Conservation (phyloP, 1,140 invertebrate genomes). For the Platorchestia sp. region DNA sequence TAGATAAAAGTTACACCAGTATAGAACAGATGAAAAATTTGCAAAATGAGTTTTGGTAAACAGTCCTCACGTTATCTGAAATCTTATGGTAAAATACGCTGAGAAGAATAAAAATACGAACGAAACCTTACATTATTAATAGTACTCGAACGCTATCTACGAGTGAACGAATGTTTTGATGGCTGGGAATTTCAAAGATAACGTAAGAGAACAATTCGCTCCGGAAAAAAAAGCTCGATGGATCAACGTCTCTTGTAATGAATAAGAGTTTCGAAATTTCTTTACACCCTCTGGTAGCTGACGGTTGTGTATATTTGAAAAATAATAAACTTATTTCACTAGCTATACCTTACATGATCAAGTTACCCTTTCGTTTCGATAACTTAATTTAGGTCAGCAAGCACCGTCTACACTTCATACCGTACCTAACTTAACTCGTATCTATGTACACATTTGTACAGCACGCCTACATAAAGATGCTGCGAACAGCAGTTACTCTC, state of each 20-base stretch:
- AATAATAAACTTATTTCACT: not conserved
- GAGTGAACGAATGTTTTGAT: not conserved
- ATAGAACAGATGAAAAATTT: not conserved
- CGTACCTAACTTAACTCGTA: constrained; percentile 12
- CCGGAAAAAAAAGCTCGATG: not conserved
- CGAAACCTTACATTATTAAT: not conserved
- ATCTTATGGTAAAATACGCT: not conserved
- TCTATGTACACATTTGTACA: constrained; percentile 51
- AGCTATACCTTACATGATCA: not conserved
- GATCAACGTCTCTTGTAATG: not conserved
- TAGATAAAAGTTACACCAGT: not conserved
- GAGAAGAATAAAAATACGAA: not conserved
- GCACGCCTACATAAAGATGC: not conserved
- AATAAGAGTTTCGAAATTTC: not conserved
- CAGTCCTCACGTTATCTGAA: not conserved
- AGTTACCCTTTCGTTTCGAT: not conserved
- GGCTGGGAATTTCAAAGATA: not conserved
- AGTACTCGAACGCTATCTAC: not conserved
- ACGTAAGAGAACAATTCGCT: not conserved
- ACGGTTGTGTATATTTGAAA: not conserved
- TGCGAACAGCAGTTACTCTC: not conserved
- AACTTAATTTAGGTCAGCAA: constrained; percentile 6
- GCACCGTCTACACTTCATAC: not conserved
- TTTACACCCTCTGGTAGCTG: not conserved
- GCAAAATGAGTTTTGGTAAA: not conserved